A percentile compares a stretch with the other conserved stretches of the same genome.
phyloP scores from a whole-genome alignment of 1,140 invertebrate genomes.

The Drosophila simulans region DNA sequence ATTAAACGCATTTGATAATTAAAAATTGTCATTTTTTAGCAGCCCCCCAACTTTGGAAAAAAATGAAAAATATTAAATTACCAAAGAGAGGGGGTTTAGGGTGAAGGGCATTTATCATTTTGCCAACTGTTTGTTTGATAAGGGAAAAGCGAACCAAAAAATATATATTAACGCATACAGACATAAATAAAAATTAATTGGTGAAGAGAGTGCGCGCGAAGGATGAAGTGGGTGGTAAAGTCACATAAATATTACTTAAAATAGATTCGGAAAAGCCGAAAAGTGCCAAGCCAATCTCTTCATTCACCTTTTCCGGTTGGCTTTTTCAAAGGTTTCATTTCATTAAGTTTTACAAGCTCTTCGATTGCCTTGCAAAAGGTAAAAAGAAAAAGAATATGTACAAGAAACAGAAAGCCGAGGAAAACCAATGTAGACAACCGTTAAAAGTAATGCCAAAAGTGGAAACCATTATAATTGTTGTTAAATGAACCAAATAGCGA shows the following conservation, averaged over 20 bases:
- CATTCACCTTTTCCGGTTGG: not conserved
- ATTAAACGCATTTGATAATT: constrained; percentile 85
- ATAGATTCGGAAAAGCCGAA: constrained; percentile 56
- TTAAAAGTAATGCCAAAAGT: constrained; percentile 49
- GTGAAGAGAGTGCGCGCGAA: constrained; percentile 9
- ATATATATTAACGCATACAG: constrained; percentile 1
- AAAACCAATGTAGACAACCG: constrained; percentile 26
- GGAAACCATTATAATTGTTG: constrained; percentile 54
- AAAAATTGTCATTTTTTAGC: constrained; percentile 84
- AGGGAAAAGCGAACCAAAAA: constrained; percentile 56
- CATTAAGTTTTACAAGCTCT: constrained; percentile 65
- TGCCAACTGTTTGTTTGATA: constrained; percentile 83
- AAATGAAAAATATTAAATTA: constrained; percentile 73
- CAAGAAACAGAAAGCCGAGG: constrained; percentile 6
- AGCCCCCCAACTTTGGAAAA: constrained; percentile 43
- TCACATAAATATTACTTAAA: constrained; percentile 78
- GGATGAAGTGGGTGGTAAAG: constrained; percentile 13
- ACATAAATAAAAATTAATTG: constrained; percentile 45
- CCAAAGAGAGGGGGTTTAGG: constrained; percentile 35
- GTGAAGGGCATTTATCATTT: constrained; percentile 78
- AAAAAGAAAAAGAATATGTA: not conserved
- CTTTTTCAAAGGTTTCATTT: constrained; percentile 61
- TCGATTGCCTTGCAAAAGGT: constrained; percentile 42
- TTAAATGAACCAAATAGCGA: constrained; percentile 39
- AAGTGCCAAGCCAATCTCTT: constrained; percentile 41